phyloP scores from a whole-genome alignment of 2,888 invertebrate species.

The Apamea anceps region DNA sequence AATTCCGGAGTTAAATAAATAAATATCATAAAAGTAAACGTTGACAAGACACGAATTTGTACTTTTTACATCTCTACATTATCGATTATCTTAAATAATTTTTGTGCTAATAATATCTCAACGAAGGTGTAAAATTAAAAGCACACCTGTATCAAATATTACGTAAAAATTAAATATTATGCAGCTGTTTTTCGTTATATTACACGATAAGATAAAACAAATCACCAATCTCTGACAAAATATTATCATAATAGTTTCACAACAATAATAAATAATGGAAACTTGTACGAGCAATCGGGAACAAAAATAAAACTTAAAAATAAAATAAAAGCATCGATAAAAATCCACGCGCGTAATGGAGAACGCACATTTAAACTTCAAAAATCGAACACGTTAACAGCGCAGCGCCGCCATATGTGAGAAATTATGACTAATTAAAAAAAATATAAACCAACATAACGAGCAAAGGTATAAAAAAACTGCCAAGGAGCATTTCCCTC shows the following conservation, averaged over 20 bases:
- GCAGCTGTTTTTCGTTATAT: constrained; percentile 42
- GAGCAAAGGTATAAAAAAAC: constrained; percentile 52
- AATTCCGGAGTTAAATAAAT: background rate
- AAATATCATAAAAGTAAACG: background rate
- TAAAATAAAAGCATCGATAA: constrained; percentile 47
- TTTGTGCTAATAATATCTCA: constrained; percentile 3
- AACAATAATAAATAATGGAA: constrained; percentile 54
- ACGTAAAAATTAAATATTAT: constrained; percentile 44
- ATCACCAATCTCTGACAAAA: constrained; percentile 39
- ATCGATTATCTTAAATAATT: background rate
- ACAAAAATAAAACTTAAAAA: constrained; percentile 21
- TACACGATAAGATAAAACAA: constrained; percentile 39
- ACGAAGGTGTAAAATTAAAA: constrained; percentile 44
- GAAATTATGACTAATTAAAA: constrained; percentile 63
- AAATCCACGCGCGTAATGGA: constrained; percentile 55
- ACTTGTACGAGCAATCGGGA: constrained; percentile 12
- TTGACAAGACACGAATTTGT: background rate
- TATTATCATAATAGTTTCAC: constrained; percentile 29
- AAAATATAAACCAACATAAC: constrained; percentile 56
- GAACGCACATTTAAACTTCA: constrained; percentile 56
- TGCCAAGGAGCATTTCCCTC: constrained; percentile 53
- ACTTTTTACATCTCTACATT: background rate
- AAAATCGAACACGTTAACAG: constrained; percentile 56
- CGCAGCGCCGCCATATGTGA: constrained; percentile 33
- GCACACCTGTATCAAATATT: constrained; percentile 43